Evolutionary conservation across 1,140 invertebrate genomes (phyloP).

Genomic region (Macrosteles quadrilineatus): DNA sequence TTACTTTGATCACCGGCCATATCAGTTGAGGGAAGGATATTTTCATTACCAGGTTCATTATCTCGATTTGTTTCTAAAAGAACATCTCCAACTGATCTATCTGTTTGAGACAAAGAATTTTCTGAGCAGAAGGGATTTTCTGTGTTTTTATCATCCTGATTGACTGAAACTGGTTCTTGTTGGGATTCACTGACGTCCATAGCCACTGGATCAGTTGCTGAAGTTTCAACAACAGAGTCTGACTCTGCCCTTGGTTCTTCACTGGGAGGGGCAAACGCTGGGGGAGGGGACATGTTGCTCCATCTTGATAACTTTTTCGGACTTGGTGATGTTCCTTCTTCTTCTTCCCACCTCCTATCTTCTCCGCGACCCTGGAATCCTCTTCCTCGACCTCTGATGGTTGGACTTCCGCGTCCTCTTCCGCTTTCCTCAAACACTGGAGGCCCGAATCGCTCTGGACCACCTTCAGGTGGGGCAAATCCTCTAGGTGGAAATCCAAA

Average conservation of each 20-base stretch:
- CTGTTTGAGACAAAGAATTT: too few relatives aligned
- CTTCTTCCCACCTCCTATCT: conserved; percentile 43
- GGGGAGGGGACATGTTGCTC: conserved; percentile 51
- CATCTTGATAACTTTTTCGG: conserved; percentile 42
- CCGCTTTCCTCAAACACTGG: conserved; percentile 15
- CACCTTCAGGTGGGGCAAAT: conserved; percentile 43
- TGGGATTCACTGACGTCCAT: too few relatives aligned
- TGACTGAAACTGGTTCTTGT: too few relatives aligned
- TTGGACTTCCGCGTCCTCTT: not conserved
- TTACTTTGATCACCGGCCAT: too few relatives aligned
- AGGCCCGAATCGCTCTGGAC: conserved; percentile 34
- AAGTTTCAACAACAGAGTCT: not conserved
- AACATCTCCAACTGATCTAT: too few relatives aligned
- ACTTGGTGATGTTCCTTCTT: conserved; percentile 36
- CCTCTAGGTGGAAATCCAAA: conserved; percentile 47
- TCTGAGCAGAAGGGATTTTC: too few relatives aligned
- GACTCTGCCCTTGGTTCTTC: conserved; percentile 39
- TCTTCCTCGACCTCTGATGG: conserved; percentile 42
- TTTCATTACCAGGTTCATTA: too few relatives aligned
- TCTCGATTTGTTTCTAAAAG: too few relatives aligned
- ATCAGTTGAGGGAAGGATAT: too few relatives aligned
- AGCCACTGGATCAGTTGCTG: too few relatives aligned
- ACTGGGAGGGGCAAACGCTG: conserved; percentile 32
- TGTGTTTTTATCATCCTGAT: too few relatives aligned
- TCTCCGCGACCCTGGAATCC: conserved; percentile 44